A percentile compares a stretch with the other conserved stretches of the same genome.
Conservation (phyloP, 2,888 invertebrate species). For the Spilarctia lutea region DNA sequence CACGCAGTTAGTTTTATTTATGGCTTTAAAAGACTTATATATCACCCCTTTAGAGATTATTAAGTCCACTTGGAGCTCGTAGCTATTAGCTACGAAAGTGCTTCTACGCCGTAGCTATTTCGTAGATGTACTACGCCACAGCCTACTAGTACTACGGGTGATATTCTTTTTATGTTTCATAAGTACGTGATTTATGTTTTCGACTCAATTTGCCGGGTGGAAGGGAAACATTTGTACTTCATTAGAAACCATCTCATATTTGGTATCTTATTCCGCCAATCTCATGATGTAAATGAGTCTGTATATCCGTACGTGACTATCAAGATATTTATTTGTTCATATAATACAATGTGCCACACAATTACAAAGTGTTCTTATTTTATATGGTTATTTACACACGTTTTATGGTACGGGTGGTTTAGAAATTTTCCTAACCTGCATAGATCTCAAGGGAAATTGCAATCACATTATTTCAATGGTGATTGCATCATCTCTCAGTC, state of each 20-base stretch:
- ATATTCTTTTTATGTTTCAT: slow-evolving; percentile 22
- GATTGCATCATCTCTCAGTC: neutral
- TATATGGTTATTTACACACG: neutral
- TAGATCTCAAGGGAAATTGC: neutral
- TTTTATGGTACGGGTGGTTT: neutral
- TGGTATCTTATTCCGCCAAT: slow-evolving; percentile 35
- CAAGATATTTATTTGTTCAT: neutral
- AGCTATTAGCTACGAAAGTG: slow-evolving; percentile 31
- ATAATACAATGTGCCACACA: neutral
- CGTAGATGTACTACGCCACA: slow-evolving; percentile 19
- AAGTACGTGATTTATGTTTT: slow-evolving; percentile 39
- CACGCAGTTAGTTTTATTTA: slow-evolving; percentile 60
- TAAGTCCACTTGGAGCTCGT: slow-evolving; percentile 40
- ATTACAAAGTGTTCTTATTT: neutral
- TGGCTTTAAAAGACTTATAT: slow-evolving; percentile 55
- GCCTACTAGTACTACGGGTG: neutral
- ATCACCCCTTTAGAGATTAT: slow-evolving; percentile 54
- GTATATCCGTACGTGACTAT: slow-evolving; percentile 7
- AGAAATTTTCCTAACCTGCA: neutral
- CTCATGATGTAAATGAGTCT: slow-evolving; percentile 32
- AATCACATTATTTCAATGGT: neutral
- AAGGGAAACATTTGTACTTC: slow-evolving; percentile 33
- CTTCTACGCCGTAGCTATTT: slow-evolving; percentile 29
- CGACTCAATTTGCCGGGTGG: slow-evolving; percentile 21
- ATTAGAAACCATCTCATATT: slow-evolving; percentile 41